Base-by-base conservation (phyloP, 2,888 invertebrate genomes). In the Parnassius orleans region DNA sequence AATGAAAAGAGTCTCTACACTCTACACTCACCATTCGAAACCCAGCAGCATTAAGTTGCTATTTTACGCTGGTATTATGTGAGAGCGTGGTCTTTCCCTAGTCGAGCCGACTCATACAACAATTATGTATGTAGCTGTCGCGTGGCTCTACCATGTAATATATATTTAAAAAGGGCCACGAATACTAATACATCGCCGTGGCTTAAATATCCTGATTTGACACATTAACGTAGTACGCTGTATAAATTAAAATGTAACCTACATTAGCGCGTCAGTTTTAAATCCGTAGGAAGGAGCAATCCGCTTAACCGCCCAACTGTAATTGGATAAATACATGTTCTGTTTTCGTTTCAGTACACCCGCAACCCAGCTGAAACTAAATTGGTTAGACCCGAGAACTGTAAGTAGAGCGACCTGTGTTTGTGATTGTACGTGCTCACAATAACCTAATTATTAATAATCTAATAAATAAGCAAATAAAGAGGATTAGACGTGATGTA, bases 381-480 rank as follows among this genome's bases (percentile, higher is more conserved):
- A 48, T 9, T 14, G 14, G 48, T 48, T 9, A 43, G 14, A 9
- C n/a, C 1, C 14, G 48, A 14, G 14, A 9, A 2, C 12, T 9
- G 47, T 12, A 43, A 0, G 14, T 14, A 14, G 48, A 9, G 14
- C 14, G 14, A 14, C 48, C 14, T 48, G 48, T 14, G 48, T 14
- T 5, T 10, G 48, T 10, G 14, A 9, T 9, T 14, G 48, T 48
- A 48, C 48, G 48, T n/a, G 46, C 0, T 48, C 12, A 9, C 14
- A 48, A 14, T 53, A 53, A 53, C 33, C 53, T 14, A 53, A 53
- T 53, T 53, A 42, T 53, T 53, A 53, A 42, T 53, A 53, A 53
- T 53, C 53, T 53, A 53, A 53, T 53, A 33, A 53, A 41, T n/a
- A 53, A 53, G 48, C 10, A 48, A 11, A 46, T 46, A 46, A 12